phyloP scores from a whole-genome alignment of 2,888 invertebrate genomes.

The Caenorhabditis sp. region DNA sequence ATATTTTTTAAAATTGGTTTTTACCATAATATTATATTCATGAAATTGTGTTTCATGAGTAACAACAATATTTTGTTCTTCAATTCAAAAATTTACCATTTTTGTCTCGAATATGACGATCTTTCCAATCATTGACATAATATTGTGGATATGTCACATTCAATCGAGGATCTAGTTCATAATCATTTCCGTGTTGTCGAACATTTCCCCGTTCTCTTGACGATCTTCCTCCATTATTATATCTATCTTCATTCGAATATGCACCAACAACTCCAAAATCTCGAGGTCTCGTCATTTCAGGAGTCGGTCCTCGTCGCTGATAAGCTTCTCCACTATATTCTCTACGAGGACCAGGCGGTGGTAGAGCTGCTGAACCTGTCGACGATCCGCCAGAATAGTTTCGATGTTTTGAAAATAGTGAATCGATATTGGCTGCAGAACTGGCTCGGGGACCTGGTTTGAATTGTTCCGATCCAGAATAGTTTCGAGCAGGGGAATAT shows the following conservation, averaged over 20 bases:
- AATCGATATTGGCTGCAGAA: slow-evolving; percentile 38
- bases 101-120: slow-evolving; percentile 12
- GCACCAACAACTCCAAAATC: slow-evolving; percentile 28
- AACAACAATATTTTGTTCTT: too few relatives aligned
- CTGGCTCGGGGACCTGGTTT: slow-evolving; percentile 23
- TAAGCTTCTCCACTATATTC: not conserved
- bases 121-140: slow-evolving; percentile 35
- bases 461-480: slow-evolving; percentile 18
- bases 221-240: not conserved
- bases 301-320: not conserved
- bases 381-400: not conserved
- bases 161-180: slow-evolving; percentile 36
- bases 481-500: slow-evolving; percentile 17
- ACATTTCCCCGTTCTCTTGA: slow-evolving; percentile 11
- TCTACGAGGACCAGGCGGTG: slow-evolving; percentile 1
- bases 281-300: not conserved
- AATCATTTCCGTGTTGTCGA: slow-evolving; percentile 32
- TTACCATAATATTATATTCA: too few relatives aligned
- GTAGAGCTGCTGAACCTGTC: not conserved
- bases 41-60: too few relatives aligned
- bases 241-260: slow-evolving; percentile 10
- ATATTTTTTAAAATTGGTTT: too few relatives aligned
- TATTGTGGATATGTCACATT: slow-evolving; percentile 37
- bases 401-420: slow-evolving; percentile 15
- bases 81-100: not conserved